These are phyloP conservation scores for Seira ritae DNA, from an alignment of 2,888 invertebrate species.

Conservation along the genomic window DNA sequence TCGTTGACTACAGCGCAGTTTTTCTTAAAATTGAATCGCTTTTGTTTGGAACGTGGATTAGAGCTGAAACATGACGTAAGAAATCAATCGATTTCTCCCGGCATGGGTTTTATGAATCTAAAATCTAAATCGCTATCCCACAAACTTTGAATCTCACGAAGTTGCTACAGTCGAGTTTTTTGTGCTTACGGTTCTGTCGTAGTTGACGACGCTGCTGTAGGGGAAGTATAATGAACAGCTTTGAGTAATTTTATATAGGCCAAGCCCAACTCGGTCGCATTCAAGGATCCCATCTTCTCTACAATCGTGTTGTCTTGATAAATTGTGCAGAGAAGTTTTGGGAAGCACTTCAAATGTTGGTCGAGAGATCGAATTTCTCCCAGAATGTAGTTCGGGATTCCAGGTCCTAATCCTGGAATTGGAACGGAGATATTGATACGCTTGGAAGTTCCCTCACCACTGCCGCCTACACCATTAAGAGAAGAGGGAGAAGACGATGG, in stretches of 20 bases:
- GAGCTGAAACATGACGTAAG: no score
- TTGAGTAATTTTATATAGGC: slow-evolving; percentile 45
- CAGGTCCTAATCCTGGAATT: no score
- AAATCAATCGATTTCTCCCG: no score
- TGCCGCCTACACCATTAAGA: not conserved
- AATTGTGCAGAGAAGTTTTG: slow-evolving; percentile 54
- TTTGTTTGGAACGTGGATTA: no score
- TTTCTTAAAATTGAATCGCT: no score
- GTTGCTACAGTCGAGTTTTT: not conserved
- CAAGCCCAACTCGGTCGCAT: slow-evolving; percentile 43
- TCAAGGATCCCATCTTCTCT: slow-evolving; percentile 6
- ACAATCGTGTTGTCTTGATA: slow-evolving; percentile 50
- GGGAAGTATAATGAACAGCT: slow-evolving; percentile 43
- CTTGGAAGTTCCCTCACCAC: not conserved
- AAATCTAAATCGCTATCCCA: no score
- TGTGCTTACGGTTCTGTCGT: slow-evolving; percentile 32
- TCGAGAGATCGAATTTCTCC: slow-evolving; percentile 43
- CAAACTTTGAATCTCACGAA: no score
- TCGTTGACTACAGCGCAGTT: no score
- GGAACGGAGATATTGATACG: slow-evolving; percentile 18
- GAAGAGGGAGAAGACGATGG: not conserved
- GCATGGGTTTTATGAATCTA: no score
- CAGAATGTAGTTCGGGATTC: slow-evolving; percentile 27
- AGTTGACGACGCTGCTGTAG: slow-evolving; percentile 12
- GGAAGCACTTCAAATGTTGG: slow-evolving; percentile 44